Base-by-base conservation (phyloP, 2,113 vertebrate genomes). In the Ginglymostoma cirratum region DNA sequence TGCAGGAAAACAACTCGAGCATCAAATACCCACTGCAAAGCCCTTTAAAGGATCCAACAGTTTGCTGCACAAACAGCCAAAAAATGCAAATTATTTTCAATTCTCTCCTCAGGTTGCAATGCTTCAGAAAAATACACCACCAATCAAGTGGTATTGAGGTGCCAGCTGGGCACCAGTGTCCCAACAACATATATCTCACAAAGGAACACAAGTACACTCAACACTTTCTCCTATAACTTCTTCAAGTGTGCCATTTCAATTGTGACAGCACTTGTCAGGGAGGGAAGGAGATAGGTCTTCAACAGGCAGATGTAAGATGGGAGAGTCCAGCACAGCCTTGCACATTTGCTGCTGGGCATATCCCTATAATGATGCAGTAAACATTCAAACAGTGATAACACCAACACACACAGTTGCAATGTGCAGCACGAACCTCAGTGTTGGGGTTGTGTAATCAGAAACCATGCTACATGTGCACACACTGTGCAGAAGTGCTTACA, bases 1-100 rank as follows among this genome's bases (percentile, higher is more conserved):
- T 99, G 95, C 24, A 24, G 96, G 21, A 95, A 97, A 97, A 61
- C 52, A 94, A 94, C 19, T 24, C 8, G 3, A 69, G 45, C n/a
- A 45, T 70, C 2, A 94, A 70, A 70, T 89, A 89, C 15, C 5
- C 4, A 17, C 15, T 65, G 87, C 52, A 92, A 34, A 27, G n/a
- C 30, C 27, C 55, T 65, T 30, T n/a, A 65, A 15, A 92, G 52
- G 87, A 5, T 19, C 55, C 55, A 65, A 92, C 14, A 61, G 14
- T 34, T 3, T n/a, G 30, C 27, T 65, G 30, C 87, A 65, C 30
- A 92, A 65, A 55, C 55, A 92, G 52, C 87, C 34, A n/a, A 15
- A 12, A 12, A 23, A 48, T 27, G 27, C 45, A 87, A 55, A 15
- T 61, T 15, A 34, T 55, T 65, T 2, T 65, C 27, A 15, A 2